Conservation (phyloP, 2,797 vertebrate species). For the Botia almorhae region DNA sequence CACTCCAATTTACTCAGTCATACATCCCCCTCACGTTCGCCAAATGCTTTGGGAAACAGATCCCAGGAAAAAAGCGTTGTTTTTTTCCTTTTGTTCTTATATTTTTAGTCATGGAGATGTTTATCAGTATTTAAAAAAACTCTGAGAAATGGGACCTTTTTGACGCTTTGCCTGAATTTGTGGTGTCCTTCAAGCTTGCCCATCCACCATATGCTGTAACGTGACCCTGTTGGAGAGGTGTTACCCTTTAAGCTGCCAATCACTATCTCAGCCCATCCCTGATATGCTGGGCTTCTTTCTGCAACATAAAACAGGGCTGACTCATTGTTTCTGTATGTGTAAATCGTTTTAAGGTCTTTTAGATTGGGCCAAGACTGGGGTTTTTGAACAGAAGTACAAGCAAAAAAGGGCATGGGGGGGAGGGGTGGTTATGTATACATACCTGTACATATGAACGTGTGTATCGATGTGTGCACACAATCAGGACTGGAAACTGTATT, state of each 20-base stretch:
- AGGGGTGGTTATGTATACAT: conserved; percentile 73
- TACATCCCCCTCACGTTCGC: conserved; percentile 48
- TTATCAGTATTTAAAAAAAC: conserved; percentile 94
- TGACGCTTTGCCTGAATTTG: conserved; percentile 76
- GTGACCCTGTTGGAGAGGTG: conserved; percentile 64
- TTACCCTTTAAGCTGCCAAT: conserved; percentile 72
- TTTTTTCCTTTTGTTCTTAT: conserved; percentile 68
- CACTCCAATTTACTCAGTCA: conserved; percentile 48
- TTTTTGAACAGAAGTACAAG: conserved; percentile 63
- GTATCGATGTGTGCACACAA: conserved; percentile 77
- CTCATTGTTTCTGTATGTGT: conserved; percentile 68
- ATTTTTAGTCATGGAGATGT: conserved; percentile 70
- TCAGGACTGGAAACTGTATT: conserved; percentile 84
- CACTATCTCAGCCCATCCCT: conserved; percentile 62
- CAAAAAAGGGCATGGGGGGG: conserved; percentile 64
- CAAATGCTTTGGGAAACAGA: conserved; percentile 64
- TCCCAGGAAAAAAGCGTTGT: conserved; percentile 79
- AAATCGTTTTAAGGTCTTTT: conserved; percentile 74
- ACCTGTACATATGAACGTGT: conserved; percentile 92
- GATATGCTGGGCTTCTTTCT: conserved; percentile 62
- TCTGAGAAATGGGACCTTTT: conserved; percentile 67
- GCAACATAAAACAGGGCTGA: conserved; percentile 62
- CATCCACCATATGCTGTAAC: conserved; percentile 73
- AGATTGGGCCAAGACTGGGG: conserved; percentile 58
- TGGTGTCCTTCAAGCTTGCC: conserved; percentile 65